phyloP scores from a whole-genome alignment of 2,113 vertebrate species.

The Myrmophylax atrothorax region DNA sequence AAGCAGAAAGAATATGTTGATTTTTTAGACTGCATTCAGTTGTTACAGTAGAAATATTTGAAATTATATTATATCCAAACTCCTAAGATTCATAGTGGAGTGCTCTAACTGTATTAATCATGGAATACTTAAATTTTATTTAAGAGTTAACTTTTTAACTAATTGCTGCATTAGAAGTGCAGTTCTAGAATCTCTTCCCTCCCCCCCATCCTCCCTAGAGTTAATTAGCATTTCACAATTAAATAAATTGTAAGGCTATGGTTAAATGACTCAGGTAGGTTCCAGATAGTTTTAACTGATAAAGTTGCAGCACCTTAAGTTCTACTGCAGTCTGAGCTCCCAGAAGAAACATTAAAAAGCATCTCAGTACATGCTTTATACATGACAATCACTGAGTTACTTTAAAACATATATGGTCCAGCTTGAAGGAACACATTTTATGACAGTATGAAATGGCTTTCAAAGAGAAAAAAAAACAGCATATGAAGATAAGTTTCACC shows the following conservation, averaged over 20 bases:
- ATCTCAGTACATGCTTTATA: background rate
- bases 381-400: background rate
- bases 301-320: background rate
- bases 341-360: background rate
- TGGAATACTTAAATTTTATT: background rate
- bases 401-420: background rate
- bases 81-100: background rate
- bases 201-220: fast-evolving
- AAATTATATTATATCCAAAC: background rate
- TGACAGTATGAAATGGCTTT: background rate
- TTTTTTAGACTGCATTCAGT: background rate
- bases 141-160: background rate
- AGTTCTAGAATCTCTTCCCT: background rate
- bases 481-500: background rate
- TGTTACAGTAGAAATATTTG: background rate
- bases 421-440: background rate
- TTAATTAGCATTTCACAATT: background rate
- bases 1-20: background rate
- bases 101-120: background rate
- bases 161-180: background rate
- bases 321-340: background rate
- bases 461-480: background rate
- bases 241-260: background rate
- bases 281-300: background rate
- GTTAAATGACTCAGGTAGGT: background rate